phyloP scores from a whole-genome alignment of 1,140 invertebrate genomes.

The Tigriopus japonicus region DNA sequence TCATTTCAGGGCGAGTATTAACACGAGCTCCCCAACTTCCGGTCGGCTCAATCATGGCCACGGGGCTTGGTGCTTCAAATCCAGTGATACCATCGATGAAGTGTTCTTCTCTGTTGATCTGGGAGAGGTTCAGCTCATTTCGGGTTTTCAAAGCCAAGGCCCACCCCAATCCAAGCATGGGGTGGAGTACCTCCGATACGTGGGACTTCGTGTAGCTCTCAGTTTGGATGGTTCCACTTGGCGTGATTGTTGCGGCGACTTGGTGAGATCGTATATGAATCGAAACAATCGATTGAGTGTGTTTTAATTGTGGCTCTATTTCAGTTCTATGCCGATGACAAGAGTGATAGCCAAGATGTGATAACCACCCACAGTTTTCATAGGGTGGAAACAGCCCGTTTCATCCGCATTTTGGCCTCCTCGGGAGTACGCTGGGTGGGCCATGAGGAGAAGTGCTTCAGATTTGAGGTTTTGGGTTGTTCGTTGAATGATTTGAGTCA shows the following conservation, averaged over 20 bases:
- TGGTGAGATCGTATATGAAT: no score
- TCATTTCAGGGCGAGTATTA: background rate
- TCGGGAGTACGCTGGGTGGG: background rate
- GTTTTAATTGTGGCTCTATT: background rate
- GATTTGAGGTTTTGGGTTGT: slow-evolving; percentile 1
- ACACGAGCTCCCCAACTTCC: background rate
- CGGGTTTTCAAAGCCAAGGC: slow-evolving; percentile 2
- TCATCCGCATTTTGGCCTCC: background rate
- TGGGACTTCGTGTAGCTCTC: background rate
- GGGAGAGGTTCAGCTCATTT: background rate
- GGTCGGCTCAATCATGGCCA: background rate
- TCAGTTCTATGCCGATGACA: slow-evolving; percentile 3
- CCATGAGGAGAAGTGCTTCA: background rate
- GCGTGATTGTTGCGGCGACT: background rate
- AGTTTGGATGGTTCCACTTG: background rate
- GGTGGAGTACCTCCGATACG: background rate
- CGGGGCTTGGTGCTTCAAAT: background rate
- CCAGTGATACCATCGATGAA: background rate
- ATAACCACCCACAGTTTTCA: background rate
- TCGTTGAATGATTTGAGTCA: background rate
- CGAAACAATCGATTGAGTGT: no score
- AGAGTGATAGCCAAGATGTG: background rate
- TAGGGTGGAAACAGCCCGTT: background rate
- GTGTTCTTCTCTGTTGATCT: background rate
- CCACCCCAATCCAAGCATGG: background rate